phyloP scores from a whole-genome alignment of 2,888 invertebrate species.

The Sinotaia quadrata region DNA sequence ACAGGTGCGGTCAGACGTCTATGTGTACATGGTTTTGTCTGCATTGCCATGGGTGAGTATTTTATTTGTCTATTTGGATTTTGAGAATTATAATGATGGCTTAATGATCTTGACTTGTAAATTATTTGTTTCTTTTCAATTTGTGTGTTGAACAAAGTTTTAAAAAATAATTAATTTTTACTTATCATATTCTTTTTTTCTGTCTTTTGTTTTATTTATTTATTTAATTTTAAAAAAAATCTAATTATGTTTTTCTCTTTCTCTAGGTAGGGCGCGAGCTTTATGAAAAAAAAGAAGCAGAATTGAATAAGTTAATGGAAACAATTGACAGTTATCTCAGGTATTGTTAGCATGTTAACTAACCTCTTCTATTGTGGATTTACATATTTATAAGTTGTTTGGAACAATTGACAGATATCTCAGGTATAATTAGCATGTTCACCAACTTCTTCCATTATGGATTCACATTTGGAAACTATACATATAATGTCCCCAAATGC shows the following conservation, averaged over 20 bases:
- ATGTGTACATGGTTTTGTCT: constrained; percentile 86
- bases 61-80: too few relatives aligned
- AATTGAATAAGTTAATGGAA: constrained; percentile 89
- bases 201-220: too few relatives aligned
- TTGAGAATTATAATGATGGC: too few relatives aligned
- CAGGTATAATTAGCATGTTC: neutral
- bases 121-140: too few relatives aligned
- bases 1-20: constrained; percentile 78
- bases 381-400: constrained; percentile 6
- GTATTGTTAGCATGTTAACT: constrained; percentile 46
- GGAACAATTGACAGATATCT: neutral
- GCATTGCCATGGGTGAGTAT: constrained; percentile 86
- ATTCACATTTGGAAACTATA: too few relatives aligned
- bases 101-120: too few relatives aligned
- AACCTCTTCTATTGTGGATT: constrained; percentile 2
- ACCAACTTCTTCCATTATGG: too few relatives aligned
- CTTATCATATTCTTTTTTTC: too few relatives aligned
- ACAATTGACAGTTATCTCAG: constrained; percentile 91
- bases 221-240: too few relatives aligned
- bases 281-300: constrained; percentile 95
- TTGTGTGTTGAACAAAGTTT: too few relatives aligned
- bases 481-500: too few relatives aligned
- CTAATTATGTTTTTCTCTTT: constrained; percentile 35
- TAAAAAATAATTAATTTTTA: too few relatives aligned
- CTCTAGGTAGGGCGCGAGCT: constrained; percentile 88